Evolutionary conservation across 2,113 vertebrate genomes (phyloP).

Genomic region (Dasyurus viverrinus): DNA sequence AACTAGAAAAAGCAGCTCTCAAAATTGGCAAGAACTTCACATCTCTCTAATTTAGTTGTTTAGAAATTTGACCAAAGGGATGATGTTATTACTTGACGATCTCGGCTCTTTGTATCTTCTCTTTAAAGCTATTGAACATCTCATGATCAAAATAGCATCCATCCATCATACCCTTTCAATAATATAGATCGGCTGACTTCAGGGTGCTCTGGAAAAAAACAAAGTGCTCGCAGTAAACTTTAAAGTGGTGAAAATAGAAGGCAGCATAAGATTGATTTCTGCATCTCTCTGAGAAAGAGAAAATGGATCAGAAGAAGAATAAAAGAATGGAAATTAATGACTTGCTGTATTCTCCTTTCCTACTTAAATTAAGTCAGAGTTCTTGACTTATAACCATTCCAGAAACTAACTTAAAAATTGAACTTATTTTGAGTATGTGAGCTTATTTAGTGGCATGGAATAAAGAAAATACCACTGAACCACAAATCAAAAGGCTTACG

Average conservation of each 20-base stretch:
- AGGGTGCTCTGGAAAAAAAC: slow-evolving; percentile 8
- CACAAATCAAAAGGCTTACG: not conserved
- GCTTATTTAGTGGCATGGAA: not conserved
- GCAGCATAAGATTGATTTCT: not conserved
- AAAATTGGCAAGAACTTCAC: not conserved
- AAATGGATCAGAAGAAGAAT: not conserved
- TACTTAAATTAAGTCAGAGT: slow-evolving; percentile 4
- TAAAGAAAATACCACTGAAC: not conserved
- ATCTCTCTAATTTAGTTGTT: not conserved
- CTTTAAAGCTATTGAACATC: not conserved
- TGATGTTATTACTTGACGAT: not conserved
- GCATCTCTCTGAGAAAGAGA: not conserved
- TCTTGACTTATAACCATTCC: slow-evolving; percentile 8
- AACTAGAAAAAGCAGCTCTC: not conserved
- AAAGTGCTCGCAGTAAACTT: not conserved
- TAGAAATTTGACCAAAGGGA: not conserved
- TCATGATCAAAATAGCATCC: slow-evolving; percentile 34
- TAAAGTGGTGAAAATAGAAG: not conserved
- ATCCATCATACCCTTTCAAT: not conserved
- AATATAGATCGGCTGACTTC: not conserved
- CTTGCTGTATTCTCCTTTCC: not conserved
- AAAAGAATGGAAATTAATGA: slow-evolving; percentile 1
- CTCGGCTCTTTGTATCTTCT: slow-evolving; percentile 6
- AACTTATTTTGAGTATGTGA: not conserved
- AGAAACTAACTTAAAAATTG: not conserved